phyloP scores from a whole-genome alignment of 2,113 vertebrate species.

The Marmota flaviventris region DNA sequence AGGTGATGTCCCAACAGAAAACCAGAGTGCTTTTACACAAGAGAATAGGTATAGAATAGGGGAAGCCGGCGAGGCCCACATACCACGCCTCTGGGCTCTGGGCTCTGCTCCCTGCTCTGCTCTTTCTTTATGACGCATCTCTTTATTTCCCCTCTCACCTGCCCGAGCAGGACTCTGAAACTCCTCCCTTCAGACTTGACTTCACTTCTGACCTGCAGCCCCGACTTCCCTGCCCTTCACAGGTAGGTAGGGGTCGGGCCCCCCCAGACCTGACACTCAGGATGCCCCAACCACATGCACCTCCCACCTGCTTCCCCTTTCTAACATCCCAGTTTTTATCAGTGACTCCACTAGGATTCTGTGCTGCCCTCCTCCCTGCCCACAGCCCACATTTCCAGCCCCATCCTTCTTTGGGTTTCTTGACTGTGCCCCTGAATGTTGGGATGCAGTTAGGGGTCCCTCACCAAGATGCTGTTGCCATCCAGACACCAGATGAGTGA shows the following conservation, averaged over 20 bases:
- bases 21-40: not conserved
- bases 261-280: not conserved
- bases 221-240: not conserved
- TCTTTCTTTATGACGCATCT: not conserved
- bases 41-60: not conserved
- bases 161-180: not conserved
- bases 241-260: not conserved
- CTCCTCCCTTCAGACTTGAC: not conserved
- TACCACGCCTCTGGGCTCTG: too few species aligned
- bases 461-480: not conserved
- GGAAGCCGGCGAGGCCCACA: not conserved
- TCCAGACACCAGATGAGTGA: not conserved
- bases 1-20: not conserved
- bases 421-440: not conserved
- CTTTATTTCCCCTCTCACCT: not conserved
- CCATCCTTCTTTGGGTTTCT: not conserved
- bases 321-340: not conserved
- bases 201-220: not conserved
- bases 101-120: not conserved
- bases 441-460: not conserved
- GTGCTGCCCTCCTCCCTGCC: not conserved
- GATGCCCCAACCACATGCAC: not conserved
- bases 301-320: not conserved
- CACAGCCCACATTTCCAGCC: not conserved
- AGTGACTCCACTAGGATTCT: not conserved